phyloP scores from a whole-genome alignment of 2,113 vertebrate species.

The Parotia lawesii region DNA sequence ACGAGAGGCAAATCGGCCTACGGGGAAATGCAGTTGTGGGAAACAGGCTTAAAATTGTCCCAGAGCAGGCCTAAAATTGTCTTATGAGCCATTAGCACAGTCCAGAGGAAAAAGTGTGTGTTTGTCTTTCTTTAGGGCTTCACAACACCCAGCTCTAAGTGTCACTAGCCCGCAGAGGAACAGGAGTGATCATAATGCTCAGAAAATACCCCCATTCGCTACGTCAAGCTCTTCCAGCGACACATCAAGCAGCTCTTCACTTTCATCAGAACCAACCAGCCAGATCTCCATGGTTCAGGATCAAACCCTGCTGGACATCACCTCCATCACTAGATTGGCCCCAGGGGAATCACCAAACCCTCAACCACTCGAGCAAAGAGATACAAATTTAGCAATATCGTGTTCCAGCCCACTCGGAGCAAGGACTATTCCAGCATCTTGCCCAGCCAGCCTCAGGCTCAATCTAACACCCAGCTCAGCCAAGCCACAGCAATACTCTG shows the following conservation, averaged over 20 bases:
- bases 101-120: conserved; percentile 22
- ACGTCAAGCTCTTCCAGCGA: conserved; percentile 45
- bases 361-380: neutral
- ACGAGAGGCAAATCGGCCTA: neutral
- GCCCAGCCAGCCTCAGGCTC: conserved; percentile 27
- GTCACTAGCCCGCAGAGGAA: conserved; percentile 48
- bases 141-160: conserved; percentile 68
- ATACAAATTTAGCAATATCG: neutral
- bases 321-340: conserved; percentile 24
- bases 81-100: neutral
- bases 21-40: neutral
- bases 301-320: conserved; percentile 45
- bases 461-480: conserved; percentile 37
- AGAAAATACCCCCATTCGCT: conserved; percentile 29
- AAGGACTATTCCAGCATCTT: neutral
- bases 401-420: neutral
- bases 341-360: conserved; percentile 1
- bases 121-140: conserved; percentile 63
- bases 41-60: neutral
- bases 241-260: conserved; percentile 51
- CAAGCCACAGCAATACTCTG: conserved; percentile 41
- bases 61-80: neutral
- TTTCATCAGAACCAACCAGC: conserved; percentile 54
- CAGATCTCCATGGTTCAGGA: conserved; percentile 50
- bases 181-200: conserved; percentile 35